Conservation (phyloP, 1,140 invertebrate genomes). For the Drosophila obscura region DNA sequence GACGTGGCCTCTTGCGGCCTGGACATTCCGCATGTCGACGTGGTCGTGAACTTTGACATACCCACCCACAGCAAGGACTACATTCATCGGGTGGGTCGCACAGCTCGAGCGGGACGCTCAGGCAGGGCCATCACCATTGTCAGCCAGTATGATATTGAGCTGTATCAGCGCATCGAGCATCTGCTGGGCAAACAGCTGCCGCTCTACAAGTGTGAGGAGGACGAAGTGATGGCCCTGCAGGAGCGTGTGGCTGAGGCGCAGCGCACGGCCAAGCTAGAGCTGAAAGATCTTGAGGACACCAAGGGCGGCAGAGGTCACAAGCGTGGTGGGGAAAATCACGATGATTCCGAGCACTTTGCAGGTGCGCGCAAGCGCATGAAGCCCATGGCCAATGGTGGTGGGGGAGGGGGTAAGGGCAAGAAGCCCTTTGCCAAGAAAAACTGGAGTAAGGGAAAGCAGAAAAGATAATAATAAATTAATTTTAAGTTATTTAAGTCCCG, state of each 20-base stretch:
- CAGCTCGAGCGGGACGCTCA: constrained; percentile 95
- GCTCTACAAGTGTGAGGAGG: constrained; percentile 94
- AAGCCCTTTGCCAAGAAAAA: constrained; percentile 48
- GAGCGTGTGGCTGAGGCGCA: constrained; percentile 97
- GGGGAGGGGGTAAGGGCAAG: constrained; percentile 70
- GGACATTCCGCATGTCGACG: constrained; percentile 99
- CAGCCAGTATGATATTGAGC: constrained; percentile 97
- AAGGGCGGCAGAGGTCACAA: constrained; percentile 85
- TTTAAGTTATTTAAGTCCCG: constrained; percentile 10
- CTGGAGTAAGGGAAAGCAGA: constrained; percentile 49
- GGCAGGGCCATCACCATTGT: constrained; percentile 94
- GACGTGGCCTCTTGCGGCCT: constrained; percentile 99
- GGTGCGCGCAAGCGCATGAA: constrained; percentile 92
- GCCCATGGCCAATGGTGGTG: constrained; percentile 76
- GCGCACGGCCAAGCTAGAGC: constrained; percentile 94
- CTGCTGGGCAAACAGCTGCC: constrained; percentile 96
- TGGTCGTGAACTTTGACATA: constrained; percentile 99
- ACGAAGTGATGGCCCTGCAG: constrained; percentile 97
- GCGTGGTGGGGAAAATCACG: constrained; percentile 88
- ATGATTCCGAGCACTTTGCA: constrained; percentile 92
- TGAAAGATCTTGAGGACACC: constrained; percentile 93
- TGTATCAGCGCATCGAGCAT: constrained; percentile 98
- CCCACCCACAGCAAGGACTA: constrained; percentile 94
- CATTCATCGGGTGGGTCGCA: constrained; percentile 96
- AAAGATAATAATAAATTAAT: constrained; percentile 43